Base-by-base conservation (phyloP, 2,113 vertebrate genomes). In the Tympanuchus pallidicinctus region DNA sequence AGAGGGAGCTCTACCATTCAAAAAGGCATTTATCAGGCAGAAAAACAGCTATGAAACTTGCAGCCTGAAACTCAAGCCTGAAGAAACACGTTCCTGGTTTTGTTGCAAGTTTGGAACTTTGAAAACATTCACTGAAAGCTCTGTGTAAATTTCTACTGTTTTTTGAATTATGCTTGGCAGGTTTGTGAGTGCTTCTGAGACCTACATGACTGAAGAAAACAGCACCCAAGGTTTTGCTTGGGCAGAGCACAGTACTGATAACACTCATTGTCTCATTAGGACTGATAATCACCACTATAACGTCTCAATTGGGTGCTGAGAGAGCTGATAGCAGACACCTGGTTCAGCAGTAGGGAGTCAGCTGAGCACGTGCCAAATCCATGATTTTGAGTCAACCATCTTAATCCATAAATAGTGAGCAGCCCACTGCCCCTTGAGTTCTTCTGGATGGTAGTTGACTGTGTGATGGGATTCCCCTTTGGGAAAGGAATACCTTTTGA, bases 1-100 rank as follows among this genome's bases (percentile, higher is more conserved):
- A 95, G 92, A 96, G 61, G 32, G 32, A 93, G 43, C 9, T 64
- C 52, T 85, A 19, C 42, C 34, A 30, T 82, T 91, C 88, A 60
- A 85, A 95, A 90, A 91, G 18, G 4, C 18, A 2, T 85, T 92
- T 92, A 40, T 89, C 85, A 89, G 67, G 28, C 7, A 19, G 60
- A 40, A 75, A 82, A 52, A 20, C 42, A 32, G 12, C 27, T 16
- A 11, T 42, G 57, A 66, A 87, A 84, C 22, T 32, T 85, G 42
- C 50, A 61, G 47, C 18, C 61, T 66, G 60, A n/a, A 74, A 47
- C 38, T 65, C 67, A 56, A 66, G 84, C 57, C 27, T 65, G 43
- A n/a, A 65, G 16, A 86, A 81, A 48, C 6, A n/a, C 1, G 2
- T 36, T 69, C 45, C 56, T 43, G 22, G 13, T 40, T 83, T 81